Conservation (phyloP, 2,797 vertebrate species). For the Ataeniobius toweri region DNA sequence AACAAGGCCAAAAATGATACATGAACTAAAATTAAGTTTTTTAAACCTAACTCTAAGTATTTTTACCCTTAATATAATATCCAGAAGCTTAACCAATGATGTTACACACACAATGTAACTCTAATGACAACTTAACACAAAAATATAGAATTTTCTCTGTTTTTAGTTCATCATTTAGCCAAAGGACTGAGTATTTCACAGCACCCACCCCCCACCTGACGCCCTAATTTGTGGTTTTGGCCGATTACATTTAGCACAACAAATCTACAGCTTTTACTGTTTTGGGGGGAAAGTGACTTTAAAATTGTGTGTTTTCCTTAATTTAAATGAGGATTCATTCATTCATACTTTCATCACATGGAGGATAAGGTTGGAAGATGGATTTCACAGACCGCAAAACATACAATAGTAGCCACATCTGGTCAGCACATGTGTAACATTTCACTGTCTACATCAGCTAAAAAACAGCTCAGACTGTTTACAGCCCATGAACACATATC, state of each 20-base stretch:
- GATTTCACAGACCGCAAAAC: conserved; percentile 46
- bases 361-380: conserved; percentile 37
- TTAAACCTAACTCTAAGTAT: not conserved
- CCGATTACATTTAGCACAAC: conserved; percentile 16
- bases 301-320: conserved; percentile 22
- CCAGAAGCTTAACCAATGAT: not conserved
- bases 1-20: not conserved
- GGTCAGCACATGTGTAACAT: conserved; percentile 68
- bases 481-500: conserved; percentile 47
- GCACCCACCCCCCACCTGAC: conserved; percentile 5
- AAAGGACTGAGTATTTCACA: conserved; percentile 5
- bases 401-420: conserved; percentile 74
- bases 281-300: conserved; percentile 17
- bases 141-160: not conserved
- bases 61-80: not conserved
- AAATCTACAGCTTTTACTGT: conserved; percentile 29
- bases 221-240: conserved; percentile 27
- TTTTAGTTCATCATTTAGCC: not conserved
- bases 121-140: not conserved
- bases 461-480: conserved; percentile 52
- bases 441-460: conserved; percentile 53
- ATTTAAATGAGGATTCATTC: conserved; percentile 36
- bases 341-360: conserved; percentile 56
- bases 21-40: not conserved
- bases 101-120: not conserved